Conservation (phyloP, 2,113 vertebrate genomes). For the Peromyscus maniculatus region DNA sequence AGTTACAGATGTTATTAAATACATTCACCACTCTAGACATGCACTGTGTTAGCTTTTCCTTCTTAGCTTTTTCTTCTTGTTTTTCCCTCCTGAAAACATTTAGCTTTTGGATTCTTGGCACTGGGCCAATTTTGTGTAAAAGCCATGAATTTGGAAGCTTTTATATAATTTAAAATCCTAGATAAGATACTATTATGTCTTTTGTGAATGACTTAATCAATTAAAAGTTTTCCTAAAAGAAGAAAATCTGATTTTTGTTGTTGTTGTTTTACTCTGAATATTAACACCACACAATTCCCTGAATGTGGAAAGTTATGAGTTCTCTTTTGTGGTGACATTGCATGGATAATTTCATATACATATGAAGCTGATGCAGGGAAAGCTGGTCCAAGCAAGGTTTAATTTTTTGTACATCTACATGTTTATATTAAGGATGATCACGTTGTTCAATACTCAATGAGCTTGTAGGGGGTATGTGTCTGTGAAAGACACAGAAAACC, state of each 20-base stretch:
- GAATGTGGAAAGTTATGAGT: constrained; percentile 1
- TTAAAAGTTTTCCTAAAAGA: constrained; percentile 55
- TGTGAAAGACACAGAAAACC: neutral
- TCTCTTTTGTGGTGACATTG: constrained; percentile 6
- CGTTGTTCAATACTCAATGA: neutral
- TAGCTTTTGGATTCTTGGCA: constrained; percentile 43
- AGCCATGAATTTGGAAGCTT: constrained; percentile 55
- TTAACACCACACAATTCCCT: neutral
- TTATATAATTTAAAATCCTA: constrained; percentile 49
- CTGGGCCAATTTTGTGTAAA: constrained; percentile 38
- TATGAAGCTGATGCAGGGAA: neutral
- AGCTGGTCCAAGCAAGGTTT: neutral
- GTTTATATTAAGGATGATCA: constrained; percentile 12
- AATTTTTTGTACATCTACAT: neutral
- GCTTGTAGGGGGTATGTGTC: neutral
- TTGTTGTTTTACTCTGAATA: constrained; percentile 25
- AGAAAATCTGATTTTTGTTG: neutral
- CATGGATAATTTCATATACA: neutral
- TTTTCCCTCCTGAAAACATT: constrained; percentile 57
- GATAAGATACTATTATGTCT: constrained; percentile 22
- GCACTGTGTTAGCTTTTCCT: neutral
- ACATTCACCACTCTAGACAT: neutral
- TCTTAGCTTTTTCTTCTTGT: constrained; percentile 20
- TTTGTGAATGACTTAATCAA: constrained; percentile 49
- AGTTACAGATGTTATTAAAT: constrained; percentile 46